These are phyloP conservation scores for Protonibea diacanthus DNA, from an alignment of 2,797 vertebrate genomes.

Conservation along the genomic window DNA sequence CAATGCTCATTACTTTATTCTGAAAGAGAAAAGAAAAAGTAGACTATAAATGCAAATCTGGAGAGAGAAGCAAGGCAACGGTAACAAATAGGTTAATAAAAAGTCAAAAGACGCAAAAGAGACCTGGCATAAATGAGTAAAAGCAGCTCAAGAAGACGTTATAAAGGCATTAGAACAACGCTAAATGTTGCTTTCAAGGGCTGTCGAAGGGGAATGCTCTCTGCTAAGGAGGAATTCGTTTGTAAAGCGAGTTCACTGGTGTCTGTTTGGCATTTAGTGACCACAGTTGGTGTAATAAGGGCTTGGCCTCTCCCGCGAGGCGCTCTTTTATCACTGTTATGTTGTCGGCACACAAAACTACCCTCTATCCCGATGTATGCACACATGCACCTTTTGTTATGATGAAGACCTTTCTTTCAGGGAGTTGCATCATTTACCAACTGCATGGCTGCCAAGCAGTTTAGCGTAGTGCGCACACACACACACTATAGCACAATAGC, in stretches of 20 bases:
- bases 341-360: conserved; percentile 3
- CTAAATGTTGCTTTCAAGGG: conserved; percentile 13
- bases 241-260: not conserved
- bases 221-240: not conserved
- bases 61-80: not conserved
- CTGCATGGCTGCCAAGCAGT: conserved; percentile 12
- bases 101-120: not conserved
- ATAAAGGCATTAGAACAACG: not conserved
- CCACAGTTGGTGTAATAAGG: conserved; percentile 30
- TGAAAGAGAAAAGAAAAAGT: conserved; percentile 63
- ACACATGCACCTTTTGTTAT: conserved; percentile 29
- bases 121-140: not conserved
- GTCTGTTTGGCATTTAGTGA: conserved; percentile 27
- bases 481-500: not conserved
- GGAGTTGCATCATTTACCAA: conserved; percentile 67
- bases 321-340: conserved; percentile 24
- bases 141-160: not conserved
- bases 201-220: not conserved
- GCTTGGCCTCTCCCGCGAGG: not conserved
- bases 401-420: conserved; percentile 53
- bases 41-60: not conserved
- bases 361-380: not conserved
- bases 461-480: not conserved
- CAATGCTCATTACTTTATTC: conserved; percentile 83
- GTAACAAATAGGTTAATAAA: not conserved